Percentiles rank a stretch among this genome's conserved stretches.
Conservation (phyloP, 1,140 invertebrate genomes). For the Listronotus bonariensis region DNA sequence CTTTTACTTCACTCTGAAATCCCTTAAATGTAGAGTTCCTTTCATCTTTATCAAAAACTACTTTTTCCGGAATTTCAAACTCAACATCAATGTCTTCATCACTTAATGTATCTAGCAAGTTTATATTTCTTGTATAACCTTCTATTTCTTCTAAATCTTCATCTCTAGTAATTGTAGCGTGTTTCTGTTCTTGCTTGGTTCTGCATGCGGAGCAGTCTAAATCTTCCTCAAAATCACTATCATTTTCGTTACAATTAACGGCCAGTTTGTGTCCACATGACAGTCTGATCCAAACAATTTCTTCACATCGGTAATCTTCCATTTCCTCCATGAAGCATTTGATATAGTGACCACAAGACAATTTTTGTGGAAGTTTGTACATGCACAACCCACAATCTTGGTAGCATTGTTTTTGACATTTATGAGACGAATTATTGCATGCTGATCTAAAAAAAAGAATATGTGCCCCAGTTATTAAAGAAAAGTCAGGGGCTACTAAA, state of each 20-base stretch:
- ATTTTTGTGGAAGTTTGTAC: slow-evolving; percentile 49
- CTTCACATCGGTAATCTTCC: slow-evolving; percentile 49
- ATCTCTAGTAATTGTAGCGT: neutral
- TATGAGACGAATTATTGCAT: slow-evolving; percentile 54
- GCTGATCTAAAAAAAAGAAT: slow-evolving; percentile 26
- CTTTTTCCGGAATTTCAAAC: no score
- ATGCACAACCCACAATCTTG: slow-evolving; percentile 57
- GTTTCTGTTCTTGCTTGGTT: neutral
- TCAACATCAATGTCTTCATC: no score
- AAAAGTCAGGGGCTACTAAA: no score
- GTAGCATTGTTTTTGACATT: slow-evolving; percentile 57
- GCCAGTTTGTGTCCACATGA: slow-evolving; percentile 55
- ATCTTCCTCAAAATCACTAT: slow-evolving; percentile 14
- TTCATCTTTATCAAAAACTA: no score
- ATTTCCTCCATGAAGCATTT: slow-evolving; percentile 52
- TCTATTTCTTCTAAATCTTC: neutral
- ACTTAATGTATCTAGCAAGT: no score
- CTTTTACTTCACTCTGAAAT: no score
- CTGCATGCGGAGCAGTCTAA: slow-evolving; percentile 7
- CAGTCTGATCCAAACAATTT: slow-evolving; percentile 48
- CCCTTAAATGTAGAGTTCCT: no score
- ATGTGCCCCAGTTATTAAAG: no score
- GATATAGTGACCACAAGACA: slow-evolving; percentile 58
- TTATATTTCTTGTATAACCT: no score
- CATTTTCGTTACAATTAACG: neutral